Evolutionary conservation across 2,888 invertebrate species (phyloP), one percentile per base, ranked within the genome.

Genomic region (Dynastes tityus): DNA sequence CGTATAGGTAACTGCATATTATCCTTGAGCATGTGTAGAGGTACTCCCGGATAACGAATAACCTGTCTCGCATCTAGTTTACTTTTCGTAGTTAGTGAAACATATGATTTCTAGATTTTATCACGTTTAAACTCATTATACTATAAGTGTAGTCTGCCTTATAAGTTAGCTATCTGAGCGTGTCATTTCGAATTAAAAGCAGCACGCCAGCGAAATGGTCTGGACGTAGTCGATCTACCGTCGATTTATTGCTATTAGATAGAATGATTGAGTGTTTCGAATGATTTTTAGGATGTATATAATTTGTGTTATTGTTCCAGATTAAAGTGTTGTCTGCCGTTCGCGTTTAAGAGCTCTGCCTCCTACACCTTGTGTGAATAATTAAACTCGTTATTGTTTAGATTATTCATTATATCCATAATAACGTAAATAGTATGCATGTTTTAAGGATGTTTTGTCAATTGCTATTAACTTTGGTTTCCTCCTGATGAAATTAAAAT

Each of bases 221-320:
- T 22, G 16, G 22, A 58, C n/a, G 40, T 40, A 37, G 22, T 58
- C 16, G 58, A 58, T 16, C 73, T 27, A 73, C 13, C n/a, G 40
- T 58, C 58, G 58, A 73, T 73, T 58, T 73, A 40, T 80, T 78
- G 70, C 78, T 76, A 80, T 79, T 80, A 79, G 75, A 77, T 67
- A 70, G 78, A 78, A 80, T 80, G 79, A 80, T 81, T 80, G 80
- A 81, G 63, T 77, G 78, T 76, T 67, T 79, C 77, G 76, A 73
- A 75, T 63, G 67, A 71, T 80, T 81, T 81, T 81, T 80, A 80
- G 51, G 78, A 79, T 76, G 65, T 5, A 37, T 61, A 51, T 75
- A 78, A 79, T 81, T 81, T 80, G 77, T 78, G 74, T 74, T 79
- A 79, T 74, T 79, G 79, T 80, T 78, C 71, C 74, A 74, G 71